Base-by-base conservation (phyloP, 2,797 vertebrate species). In the Falco columbarius region DNA sequence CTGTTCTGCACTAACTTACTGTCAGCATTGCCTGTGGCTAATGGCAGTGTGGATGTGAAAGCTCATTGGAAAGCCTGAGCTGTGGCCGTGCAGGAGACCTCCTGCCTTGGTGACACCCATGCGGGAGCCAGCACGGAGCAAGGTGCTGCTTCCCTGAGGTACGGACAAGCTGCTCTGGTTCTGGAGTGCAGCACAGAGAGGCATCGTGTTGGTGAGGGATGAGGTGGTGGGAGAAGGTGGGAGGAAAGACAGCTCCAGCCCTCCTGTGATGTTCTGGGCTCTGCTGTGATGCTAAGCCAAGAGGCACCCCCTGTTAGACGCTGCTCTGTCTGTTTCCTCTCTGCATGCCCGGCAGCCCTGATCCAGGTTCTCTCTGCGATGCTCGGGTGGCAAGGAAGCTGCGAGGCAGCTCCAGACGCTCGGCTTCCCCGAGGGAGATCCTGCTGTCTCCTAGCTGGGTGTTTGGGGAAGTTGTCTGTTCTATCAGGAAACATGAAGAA, bases 171-270 rank as follows among this genome's bases (percentile, higher is more conserved):
- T 24, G 80, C 55, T 65, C 21, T 14, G 34, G 7, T 7, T 51
- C 51, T 34, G 73, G 51, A 68, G 52, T 3, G 10, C 12, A 34
- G 54, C 32, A 5, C 7, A 4, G 55, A 7, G 34, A 32, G 24
- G 26, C 9, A 22, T 14, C 0, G 0, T 0, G 1, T 5, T 27
- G 29, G 21, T 26, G 85, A 51, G 61, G 47, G 30, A 9, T 8
- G 36, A 9, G 29, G 58, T 10, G 26, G 66, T 59, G 18, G 27
- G 61, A 71, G 70, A 42, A 62, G 29, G 61, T 44, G n/a, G 71
- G 72, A 86, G 54, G 12, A 14, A 30, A 10, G 67, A 19, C 2
- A n/a, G 7, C 65, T 42, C 52, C 38, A 30, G 55, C 30, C 29
- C 18, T 49, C 30, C 23, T 7, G 26, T 0, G 2, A 2, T 51